Base-by-base conservation (phyloP, 2,113 vertebrate species). In the Setophaga kirtlandii region DNA sequence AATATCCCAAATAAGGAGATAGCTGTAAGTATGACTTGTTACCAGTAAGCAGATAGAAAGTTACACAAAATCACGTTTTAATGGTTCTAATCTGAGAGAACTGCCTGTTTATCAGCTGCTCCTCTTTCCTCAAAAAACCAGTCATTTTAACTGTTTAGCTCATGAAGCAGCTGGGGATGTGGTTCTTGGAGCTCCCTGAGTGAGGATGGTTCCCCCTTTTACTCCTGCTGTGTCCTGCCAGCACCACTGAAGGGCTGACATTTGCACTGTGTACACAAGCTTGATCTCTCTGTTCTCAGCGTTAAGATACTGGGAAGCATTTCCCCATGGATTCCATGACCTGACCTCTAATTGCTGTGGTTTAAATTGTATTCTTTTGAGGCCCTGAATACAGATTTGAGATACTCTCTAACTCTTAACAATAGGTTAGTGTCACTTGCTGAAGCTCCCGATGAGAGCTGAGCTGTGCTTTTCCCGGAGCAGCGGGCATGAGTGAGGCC, bases 1-100 rank as follows among this genome's bases (percentile, higher is more conserved):
- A 94, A 88, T 83, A 92, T 47, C 89, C 95, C 95, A 95, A 95
- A 97, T 93, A 96, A 94, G 95, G 96, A 91, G 83, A 77, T 41
- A 59, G 86, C 71, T 88, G 31, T 39, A 58, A 83, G 86, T 77
- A 55, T 63, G 50, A 8, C 39, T 86, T 47, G 68, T 60, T 93
- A 46, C 63, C 76, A 55, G 30, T 64, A 70, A 55, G 82, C 42
- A 88, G 75, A 82, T 27, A 73, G 9, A 17, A 74, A 73, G 52
- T 49, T 83, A 55, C 2, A 23, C 49, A 46, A 76, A 70, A 64
- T 14, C 35, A 28, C 76, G 23, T 52, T 89, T 33, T 50, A 62
- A 13, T 46, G 42, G 39, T 39, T 55, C 76, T 37, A 15, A 46
- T 90, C 76, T 65, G 37, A 22, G 52, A 46, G 50, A 74, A 31